A percentile compares a stretch with the other conserved stretches of the same genome.
Evolutionary conservation across 2,113 vertebrate genomes (phyloP).

Genomic region (Centrocercus urophasianus): DNA sequence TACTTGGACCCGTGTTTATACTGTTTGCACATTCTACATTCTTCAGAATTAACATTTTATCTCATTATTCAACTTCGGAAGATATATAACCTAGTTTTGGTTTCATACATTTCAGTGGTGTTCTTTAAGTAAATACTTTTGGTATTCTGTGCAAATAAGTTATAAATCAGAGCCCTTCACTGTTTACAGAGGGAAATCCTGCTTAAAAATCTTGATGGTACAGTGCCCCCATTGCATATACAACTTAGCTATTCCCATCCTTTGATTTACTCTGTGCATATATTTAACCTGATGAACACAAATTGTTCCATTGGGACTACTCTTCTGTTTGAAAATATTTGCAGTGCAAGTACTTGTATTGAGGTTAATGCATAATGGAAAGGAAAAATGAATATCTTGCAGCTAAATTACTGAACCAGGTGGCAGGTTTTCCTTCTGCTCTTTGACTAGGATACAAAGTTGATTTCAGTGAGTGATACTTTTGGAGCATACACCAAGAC

Average conservation of each 20-base stretch:
- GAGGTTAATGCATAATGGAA: constrained; percentile 5
- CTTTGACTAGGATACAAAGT: not conserved
- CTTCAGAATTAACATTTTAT: not conserved
- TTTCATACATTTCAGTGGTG: not conserved
- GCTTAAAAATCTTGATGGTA: not conserved
- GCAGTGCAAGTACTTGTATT: not conserved
- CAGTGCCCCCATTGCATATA: not conserved
- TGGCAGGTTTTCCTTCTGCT: not conserved
- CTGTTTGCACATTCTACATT: not conserved
- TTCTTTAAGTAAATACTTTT: not conserved
- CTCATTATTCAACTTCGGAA: not conserved
- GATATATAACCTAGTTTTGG: not conserved
- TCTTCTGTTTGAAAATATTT: not conserved
- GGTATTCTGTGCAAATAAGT: not conserved
- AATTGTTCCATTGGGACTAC: not conserved
- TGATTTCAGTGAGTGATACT: constrained; percentile 6
- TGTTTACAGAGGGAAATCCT: not conserved
- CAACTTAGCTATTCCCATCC: not conserved
- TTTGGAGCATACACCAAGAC: not conserved
- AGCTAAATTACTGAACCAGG: not conserved
- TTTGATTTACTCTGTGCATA: not conserved
- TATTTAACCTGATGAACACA: constrained; percentile 3
- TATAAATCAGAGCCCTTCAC: not conserved
- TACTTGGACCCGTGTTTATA: not conserved
- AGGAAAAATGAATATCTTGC: not conserved